Percentiles rank a stretch among this genome's conserved stretches.
Evolutionary conservation across 2,113 vertebrate genomes (phyloP).

Genomic region (Tinamus guttatus): DNA sequence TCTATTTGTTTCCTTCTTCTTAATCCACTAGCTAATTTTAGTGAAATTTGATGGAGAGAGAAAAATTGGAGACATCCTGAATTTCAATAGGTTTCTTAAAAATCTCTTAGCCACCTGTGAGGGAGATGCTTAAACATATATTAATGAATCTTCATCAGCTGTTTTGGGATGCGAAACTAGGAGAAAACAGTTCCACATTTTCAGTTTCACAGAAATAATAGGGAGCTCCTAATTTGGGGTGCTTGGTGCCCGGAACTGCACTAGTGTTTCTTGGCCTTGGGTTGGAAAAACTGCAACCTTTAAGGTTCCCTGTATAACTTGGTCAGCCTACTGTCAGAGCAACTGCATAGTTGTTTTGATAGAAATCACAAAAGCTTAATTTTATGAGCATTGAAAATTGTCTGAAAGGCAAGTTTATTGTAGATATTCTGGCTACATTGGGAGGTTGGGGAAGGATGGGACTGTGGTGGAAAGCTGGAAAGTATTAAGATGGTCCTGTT

Average conservation of each 20-base stretch:
- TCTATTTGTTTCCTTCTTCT: background rate
- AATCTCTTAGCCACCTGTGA: background rate
- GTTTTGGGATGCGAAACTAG: background rate
- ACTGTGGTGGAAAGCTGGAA: background rate
- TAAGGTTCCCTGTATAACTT: background rate
- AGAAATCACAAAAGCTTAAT: too few relatives aligned
- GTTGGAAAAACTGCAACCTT: background rate
- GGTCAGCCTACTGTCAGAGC: background rate
- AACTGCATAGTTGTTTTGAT: background rate
- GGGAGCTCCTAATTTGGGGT: background rate
- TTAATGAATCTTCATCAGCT: background rate
- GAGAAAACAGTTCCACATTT: background rate
- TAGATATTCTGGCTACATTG: background rate
- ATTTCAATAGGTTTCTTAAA: background rate
- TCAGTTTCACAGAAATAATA: background rate
- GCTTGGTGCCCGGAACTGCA: background rate
- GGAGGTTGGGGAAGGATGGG: background rate
- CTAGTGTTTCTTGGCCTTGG: background rate
- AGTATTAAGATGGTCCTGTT: background rate
- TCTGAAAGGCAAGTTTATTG: background rate
- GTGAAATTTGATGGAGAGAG: background rate
- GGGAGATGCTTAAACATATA: background rate
- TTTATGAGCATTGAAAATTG: background rate
- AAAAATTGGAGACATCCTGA: background rate
- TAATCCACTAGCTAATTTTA: background rate